Conservation (phyloP, 1,140 invertebrate species). For the Zaprionus tsacasi region DNA sequence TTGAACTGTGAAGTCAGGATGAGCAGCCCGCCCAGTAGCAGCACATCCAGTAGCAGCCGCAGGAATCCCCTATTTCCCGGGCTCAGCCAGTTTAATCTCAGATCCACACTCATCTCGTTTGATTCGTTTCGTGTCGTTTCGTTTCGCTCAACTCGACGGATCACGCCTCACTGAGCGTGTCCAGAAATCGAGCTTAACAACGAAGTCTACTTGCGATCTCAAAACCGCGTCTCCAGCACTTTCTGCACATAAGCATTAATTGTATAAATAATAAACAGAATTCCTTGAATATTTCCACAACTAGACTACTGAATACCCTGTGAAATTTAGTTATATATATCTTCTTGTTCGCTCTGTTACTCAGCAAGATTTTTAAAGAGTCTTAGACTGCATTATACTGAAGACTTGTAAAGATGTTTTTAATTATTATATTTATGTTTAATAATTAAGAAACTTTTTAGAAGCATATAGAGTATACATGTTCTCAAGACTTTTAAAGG, state of each 20-base stretch:
- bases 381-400: no score
- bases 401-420: no score
- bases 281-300: neutral
- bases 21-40: constrained; percentile 37
- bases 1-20: constrained; percentile 36
- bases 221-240: constrained; percentile 16
- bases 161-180: constrained; percentile 50
- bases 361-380: neutral
- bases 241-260: constrained; percentile 9
- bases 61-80: neutral
- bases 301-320: constrained; percentile 17
- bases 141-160: constrained; percentile 41
- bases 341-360: neutral
- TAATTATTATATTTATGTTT: no score
- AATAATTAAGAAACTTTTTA: no score
- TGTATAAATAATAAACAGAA: constrained; percentile 48
- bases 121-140: no score
- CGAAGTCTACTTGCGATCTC: constrained; percentile 16
- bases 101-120: constrained; percentile 49
- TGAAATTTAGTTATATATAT: neutral
- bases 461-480: no score
- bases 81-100: neutral
- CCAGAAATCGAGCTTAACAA: constrained; percentile 15
- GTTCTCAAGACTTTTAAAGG: neutral
- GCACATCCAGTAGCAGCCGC: constrained; percentile 45